Base-by-base conservation (phyloP, 2,888 invertebrate genomes). In the Nineta flava region DNA sequence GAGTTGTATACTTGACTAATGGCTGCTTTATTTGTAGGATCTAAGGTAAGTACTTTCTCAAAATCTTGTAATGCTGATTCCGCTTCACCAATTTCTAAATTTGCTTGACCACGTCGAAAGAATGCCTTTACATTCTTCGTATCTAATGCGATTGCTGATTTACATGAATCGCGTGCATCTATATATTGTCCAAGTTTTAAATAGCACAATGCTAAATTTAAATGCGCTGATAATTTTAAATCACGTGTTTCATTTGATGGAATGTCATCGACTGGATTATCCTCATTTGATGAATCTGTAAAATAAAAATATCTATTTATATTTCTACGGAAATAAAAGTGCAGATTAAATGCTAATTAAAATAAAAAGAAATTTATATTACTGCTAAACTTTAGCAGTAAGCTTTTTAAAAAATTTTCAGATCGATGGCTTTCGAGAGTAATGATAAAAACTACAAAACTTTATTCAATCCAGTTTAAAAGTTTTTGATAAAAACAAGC, bases 11-110 rank as follows among this genome's bases (percentile, higher is more conserved):
- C 70, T 64, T 91, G 87, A 61, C 83, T 81, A 34, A 76, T 74
- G 0, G 93, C 94, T n/a, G 91, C 90, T 70, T 77, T 85, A 68
- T 97, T 97, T 50, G 78, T 76, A 0, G 93, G 87, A 60, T 96
- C 92, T 38, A 86, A 62, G 53, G 79, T 69, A 1, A 90, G 62
- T 1, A 93, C 83, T 56, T 72, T 71, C 57, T 83, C 71, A 65
- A 94, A 97, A 63, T 92, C 87, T 32, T 71, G 64, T 38, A 81
- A 66, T 0, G 96, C 96, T 10, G 73, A 65, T 47, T 87, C 80
- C 1, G 83, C 81, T 51, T 95, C 92, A 26, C 81, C 81, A 7
- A 87, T 64, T 1, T 74, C 78, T 47, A 88, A 63, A 55, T 79
- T 68, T 0, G 93, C 91, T 70, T 85, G 83, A 0, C 92, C 95